Evolutionary conservation across 2,888 invertebrate genomes (phyloP).

Genomic region (Girardia tigrina): DNA sequence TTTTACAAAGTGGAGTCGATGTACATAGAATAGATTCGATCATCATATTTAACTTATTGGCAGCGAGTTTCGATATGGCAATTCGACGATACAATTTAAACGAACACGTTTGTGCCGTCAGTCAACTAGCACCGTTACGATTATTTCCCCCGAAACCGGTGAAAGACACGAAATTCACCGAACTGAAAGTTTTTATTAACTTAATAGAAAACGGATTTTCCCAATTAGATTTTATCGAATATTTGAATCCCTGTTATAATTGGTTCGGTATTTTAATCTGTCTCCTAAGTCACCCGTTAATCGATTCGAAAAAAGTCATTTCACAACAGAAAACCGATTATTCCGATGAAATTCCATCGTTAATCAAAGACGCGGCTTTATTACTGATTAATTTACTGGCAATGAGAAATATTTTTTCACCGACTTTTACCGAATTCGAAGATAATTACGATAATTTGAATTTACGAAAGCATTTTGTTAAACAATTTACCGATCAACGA

Average conservation of each 20-base stretch:
- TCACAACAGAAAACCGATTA: background rate
- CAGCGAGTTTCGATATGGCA: conserved; percentile 33
- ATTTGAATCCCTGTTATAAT: conserved; percentile 35
- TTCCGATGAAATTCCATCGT: conserved; percentile 26
- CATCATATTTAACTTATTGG: conserved; percentile 36
- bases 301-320: conserved; percentile 9
- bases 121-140: no score
- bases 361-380: conserved; percentile 35
- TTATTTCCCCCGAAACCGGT: conserved; percentile 36
- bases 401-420: conserved; percentile 33
- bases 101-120: conserved; percentile 3
- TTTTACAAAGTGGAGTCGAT: conserved; percentile 33
- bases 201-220: conserved; percentile 35
- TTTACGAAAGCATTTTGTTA: conserved; percentile 36
- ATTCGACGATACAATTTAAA: conserved; percentile 32
- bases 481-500: conserved; percentile 34
- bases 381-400: conserved; percentile 34
- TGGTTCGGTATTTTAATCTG: conserved; percentile 36
- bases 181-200: conserved; percentile 30
- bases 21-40: conserved; percentile 35
- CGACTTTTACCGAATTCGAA: conserved; percentile 35
- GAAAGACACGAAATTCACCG: conserved; percentile 15
- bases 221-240: conserved; percentile 35
- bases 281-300: conserved; percentile 36
- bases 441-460: conserved; percentile 36